phyloP scores from a whole-genome alignment of 2,113 vertebrate species.

The Bos javanicus region DNA sequence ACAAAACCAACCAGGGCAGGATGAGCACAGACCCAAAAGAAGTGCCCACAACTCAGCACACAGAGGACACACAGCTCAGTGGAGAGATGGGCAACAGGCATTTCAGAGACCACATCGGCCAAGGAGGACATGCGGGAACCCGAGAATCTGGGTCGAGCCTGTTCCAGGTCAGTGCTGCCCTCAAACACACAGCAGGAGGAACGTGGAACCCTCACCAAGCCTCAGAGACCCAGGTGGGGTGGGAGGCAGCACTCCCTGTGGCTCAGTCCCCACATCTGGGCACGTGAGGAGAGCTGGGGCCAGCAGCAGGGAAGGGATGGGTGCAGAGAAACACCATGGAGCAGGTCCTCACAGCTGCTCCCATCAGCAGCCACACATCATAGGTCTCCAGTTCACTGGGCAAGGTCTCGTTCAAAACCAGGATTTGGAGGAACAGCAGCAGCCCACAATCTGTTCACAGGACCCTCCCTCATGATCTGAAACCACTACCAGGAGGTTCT shows the following conservation, averaged over 20 bases:
- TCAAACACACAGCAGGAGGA: background rate
- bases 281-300: background rate
- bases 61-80: background rate
- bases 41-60: background rate
- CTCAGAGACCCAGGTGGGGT: background rate
- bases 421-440: too few species aligned
- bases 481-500: background rate
- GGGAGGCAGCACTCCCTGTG: background rate
- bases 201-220: background rate
- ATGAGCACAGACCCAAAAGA: background rate
- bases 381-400: background rate
- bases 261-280: accelerated
- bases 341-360: background rate
- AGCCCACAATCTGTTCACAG: background rate
- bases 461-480: background rate
- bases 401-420: background rate
- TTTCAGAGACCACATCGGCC: accelerated
- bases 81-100: background rate
- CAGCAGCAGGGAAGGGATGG: background rate
- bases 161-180: background rate
- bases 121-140: background rate
- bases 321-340: accelerated
- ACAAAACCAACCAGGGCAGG: background rate
- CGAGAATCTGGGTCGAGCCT: background rate
- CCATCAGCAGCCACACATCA: background rate